Percentiles rank a stretch among this genome's conserved stretches.
These are phyloP conservation scores for Mormyrus hasselquistii DNA, from an alignment of 2,797 vertebrate genomes.

Conservation along the genomic window DNA sequence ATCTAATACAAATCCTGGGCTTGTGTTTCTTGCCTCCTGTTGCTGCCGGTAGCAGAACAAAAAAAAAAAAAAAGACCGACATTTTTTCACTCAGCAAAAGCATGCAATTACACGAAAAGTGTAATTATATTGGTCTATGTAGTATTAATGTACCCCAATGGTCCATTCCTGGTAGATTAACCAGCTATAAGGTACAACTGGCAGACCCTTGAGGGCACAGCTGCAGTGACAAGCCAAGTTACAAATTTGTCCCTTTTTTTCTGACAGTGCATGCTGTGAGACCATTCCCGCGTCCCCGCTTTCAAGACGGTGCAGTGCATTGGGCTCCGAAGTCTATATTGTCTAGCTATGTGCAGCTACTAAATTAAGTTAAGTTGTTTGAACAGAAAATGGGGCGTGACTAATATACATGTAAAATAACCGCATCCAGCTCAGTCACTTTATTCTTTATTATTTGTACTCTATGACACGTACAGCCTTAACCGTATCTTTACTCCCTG, in stretches of 20 bases:
- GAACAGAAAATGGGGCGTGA: background rate
- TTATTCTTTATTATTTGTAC: background rate
- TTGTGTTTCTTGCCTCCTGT: background rate
- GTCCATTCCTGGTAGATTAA: background rate
- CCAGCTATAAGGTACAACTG: background rate
- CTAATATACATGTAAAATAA: background rate
- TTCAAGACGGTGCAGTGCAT: background rate
- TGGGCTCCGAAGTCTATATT: background rate
- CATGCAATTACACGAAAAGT: background rate
- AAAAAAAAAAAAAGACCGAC: background rate
- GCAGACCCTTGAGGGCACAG: background rate
- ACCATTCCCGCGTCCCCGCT: background rate
- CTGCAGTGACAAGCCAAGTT: background rate
- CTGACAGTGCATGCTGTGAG: background rate
- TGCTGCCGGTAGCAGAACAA: background rate
- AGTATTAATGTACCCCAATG: background rate
- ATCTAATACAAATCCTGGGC: background rate
- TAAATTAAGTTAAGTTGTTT: background rate
- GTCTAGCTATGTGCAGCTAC: background rate
- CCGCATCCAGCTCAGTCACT: background rate
- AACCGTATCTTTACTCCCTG: background rate
- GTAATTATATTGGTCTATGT: background rate
- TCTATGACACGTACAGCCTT: background rate
- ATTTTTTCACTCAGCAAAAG: background rate
- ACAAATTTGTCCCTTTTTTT: background rate